Evolutionary conservation across 1,140 invertebrate species (phyloP).

Genomic region (Drosophila ohnishii): DNA sequence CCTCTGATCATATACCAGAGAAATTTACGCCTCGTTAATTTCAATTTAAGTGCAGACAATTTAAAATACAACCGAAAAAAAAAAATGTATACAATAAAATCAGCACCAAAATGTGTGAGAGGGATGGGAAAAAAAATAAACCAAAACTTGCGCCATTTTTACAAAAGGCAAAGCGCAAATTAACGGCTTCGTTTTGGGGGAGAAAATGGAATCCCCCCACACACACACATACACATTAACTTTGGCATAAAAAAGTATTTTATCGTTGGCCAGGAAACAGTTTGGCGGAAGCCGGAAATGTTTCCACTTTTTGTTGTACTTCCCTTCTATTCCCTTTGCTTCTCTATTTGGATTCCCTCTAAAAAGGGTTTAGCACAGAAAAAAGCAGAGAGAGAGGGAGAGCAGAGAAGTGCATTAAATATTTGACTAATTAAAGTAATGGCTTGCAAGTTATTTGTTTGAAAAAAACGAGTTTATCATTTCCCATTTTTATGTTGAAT

Average conservation of each 20-base stretch:
- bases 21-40: slow-evolving; percentile 81
- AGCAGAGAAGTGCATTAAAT: slow-evolving; percentile 64
- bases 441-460: slow-evolving; percentile 65
- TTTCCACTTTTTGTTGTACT: slow-evolving; percentile 66
- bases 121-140: slow-evolving; percentile 14
- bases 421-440: slow-evolving; percentile 81
- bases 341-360: slow-evolving; percentile 20
- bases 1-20: slow-evolving; percentile 55
- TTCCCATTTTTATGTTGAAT: slow-evolving; percentile 21
- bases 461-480: slow-evolving; percentile 37
- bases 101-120: slow-evolving; percentile 23
- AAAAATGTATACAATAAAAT: slow-evolving; percentile 28
- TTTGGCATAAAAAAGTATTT: slow-evolving; percentile 79
- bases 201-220: slow-evolving; percentile 17
- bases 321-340: slow-evolving; percentile 23
- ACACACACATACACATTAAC: slow-evolving; percentile 57
- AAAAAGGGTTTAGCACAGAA: slow-evolving; percentile 41
- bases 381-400: not conserved
- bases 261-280: slow-evolving; percentile 81
- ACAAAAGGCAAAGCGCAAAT: slow-evolving; percentile 75
- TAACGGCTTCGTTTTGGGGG: slow-evolving; percentile 65
- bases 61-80: slow-evolving; percentile 54
- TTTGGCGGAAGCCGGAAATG: slow-evolving; percentile 79
- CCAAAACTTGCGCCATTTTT: slow-evolving; percentile 59
- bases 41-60: slow-evolving; percentile 82